A percentile compares a stretch with the other conserved stretches of the same genome.
Evolutionary conservation across 2,797 vertebrate genomes (phyloP).

Genomic region (Gymnoscopelus microlampas): DNA sequence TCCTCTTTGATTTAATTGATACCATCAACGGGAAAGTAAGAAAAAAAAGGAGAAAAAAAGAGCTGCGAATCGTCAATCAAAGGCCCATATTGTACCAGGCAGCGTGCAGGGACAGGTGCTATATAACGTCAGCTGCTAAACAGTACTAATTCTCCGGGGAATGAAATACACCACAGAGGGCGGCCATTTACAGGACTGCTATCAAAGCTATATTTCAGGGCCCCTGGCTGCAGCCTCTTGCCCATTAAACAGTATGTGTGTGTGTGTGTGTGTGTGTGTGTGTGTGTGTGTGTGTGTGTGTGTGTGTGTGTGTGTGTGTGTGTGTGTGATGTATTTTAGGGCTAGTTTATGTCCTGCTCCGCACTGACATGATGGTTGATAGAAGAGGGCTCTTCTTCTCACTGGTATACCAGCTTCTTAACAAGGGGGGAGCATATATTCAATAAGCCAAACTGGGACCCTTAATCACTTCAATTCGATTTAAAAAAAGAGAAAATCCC

Average conservation of each 20-base stretch:
- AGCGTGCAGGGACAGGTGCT: slow-evolving; percentile 55
- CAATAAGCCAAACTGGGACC: too few relatives aligned
- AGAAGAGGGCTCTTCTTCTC: slow-evolving; percentile 63
- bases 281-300: too few relatives aligned
- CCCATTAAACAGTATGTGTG: slow-evolving; percentile 64
- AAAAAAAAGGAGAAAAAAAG: slow-evolving; percentile 17
- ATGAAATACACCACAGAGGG: slow-evolving; percentile 76
- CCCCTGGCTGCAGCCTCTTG: slow-evolving; percentile 59
- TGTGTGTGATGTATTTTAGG: slow-evolving; percentile 77
- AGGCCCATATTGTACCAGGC: slow-evolving; percentile 43
- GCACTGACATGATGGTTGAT: slow-evolving; percentile 79
- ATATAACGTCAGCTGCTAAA: slow-evolving; percentile 74
- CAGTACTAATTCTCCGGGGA: slow-evolving; percentile 74
- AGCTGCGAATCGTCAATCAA: slow-evolving; percentile 57
- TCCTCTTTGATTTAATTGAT: slow-evolving; percentile 45
- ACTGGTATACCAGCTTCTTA: slow-evolving; percentile 62
- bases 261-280: too few relatives aligned
- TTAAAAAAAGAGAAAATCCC: too few relatives aligned
- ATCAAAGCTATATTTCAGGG: slow-evolving; percentile 78
- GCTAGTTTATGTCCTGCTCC: slow-evolving; percentile 79
- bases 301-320: slow-evolving; percentile 3
- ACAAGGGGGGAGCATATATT: too few relatives aligned
- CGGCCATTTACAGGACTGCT: slow-evolving; percentile 74
- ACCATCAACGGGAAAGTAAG: slow-evolving; percentile 30
- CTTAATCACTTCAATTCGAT: too few relatives aligned